These are phyloP conservation scores for Crepidodera aurea DNA, from an alignment of 2,888 invertebrate species.

Conservation along the genomic window DNA sequence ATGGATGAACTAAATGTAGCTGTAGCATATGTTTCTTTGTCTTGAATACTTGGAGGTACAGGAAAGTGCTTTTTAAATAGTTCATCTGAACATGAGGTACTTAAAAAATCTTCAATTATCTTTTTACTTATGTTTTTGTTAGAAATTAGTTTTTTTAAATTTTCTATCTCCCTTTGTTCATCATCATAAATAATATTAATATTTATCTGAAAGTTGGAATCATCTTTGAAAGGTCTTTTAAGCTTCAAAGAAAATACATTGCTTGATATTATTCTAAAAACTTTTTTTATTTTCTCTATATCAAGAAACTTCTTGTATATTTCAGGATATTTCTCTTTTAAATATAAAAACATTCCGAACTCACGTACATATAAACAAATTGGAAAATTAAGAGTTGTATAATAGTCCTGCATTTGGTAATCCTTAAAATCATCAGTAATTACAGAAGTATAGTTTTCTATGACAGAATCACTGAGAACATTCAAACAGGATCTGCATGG, in stretches of 20 bases:
- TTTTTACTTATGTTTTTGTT: slow-evolving; percentile 68
- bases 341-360: slow-evolving; percentile 68
- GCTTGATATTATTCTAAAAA: slow-evolving; percentile 30
- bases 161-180: slow-evolving; percentile 58
- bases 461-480: slow-evolving; percentile 69
- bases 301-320: slow-evolving; percentile 56
- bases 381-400: slow-evolving; percentile 76
- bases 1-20: slow-evolving; percentile 68
- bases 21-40: slow-evolving; percentile 58
- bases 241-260: slow-evolving; percentile 25
- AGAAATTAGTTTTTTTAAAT: slow-evolving; percentile 34
- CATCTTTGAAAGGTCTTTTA: slow-evolving; percentile 57
- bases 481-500: slow-evolving; percentile 78
- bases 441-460: slow-evolving; percentile 64
- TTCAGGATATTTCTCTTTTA: slow-evolving; percentile 66
- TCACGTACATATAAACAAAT: slow-evolving; percentile 73
- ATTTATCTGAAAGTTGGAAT: slow-evolving; percentile 68
- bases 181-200: slow-evolving; percentile 67
- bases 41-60: slow-evolving; percentile 65
- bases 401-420: slow-evolving; percentile 73
- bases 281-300: slow-evolving; percentile 54
- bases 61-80: slow-evolving; percentile 64
- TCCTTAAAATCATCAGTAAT: slow-evolving; percentile 63
- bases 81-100: slow-evolving; percentile 58
- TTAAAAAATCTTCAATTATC: slow-evolving; percentile 67